Evolutionary conservation across 2,888 invertebrate genomes (phyloP), one percentile per base, ranked within the genome.

Genomic region (Aphidoletes aphidimyza): DNA sequence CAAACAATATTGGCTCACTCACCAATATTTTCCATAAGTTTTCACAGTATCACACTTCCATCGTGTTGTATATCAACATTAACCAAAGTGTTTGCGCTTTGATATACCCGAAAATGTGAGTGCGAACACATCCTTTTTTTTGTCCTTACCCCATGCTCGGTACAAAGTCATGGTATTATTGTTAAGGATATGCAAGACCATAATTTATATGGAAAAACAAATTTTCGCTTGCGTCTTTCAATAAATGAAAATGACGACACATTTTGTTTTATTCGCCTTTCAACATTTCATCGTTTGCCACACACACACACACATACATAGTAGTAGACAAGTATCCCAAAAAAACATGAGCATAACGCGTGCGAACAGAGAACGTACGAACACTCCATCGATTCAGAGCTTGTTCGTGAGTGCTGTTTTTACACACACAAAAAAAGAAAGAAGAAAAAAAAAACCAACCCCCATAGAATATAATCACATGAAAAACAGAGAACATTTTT

Each of bases 41-140:
- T 69, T 47, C 54, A 69, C 69, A 69, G 11, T 30, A 69, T 69
- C 69, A 69, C 69, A 30, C 69, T 69, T 30, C 30, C 69, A 69
- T 69, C 34, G 26, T 69, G 69, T 17, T 69, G 69, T 69, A 69
- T 69, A 69, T 69, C 14, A 69, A 69, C 69, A 69, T 69, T 30
- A 69, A 69, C 69, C 69, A 69, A 69, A 69, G 26, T 69, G 69
- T 69, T 69, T 69, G 69, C 69, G 69, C 69, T 69, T n/a, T 69
- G 69, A 69, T 69, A 69, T 30, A 69, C 69, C n/a, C 34, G 30
- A 69, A 69, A 69, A 69, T 69, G 69, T 30, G 69, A 69, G 34
- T 69, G 30, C n/a, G 30, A 69, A 69, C 9, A 69, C 17, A 39
- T 11, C 11, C 39, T 39, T 39, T 11, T 39, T 39, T 39, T 39